phyloP scores from a whole-genome alignment of 2,888 invertebrate genomes.

The Spatulosminthurus flaviceps region DNA sequence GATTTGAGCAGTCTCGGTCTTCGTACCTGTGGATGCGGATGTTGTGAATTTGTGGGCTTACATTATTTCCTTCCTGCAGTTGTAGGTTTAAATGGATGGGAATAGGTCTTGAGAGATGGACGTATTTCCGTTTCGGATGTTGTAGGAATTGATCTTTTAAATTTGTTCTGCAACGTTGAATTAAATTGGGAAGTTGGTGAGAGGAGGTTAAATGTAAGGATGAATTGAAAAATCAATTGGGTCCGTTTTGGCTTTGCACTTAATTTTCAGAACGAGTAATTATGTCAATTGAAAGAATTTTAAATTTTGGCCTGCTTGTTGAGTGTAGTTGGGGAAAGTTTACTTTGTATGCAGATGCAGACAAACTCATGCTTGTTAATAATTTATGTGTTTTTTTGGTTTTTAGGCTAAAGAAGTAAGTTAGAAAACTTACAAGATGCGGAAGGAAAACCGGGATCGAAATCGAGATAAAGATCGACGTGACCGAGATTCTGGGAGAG shows the following conservation, averaged over 20 bases:
- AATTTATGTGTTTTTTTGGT: not conserved
- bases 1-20: too few relatives aligned
- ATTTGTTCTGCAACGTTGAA: not conserved
- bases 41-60: not conserved
- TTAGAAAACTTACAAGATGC: not conserved
- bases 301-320: too few relatives aligned
- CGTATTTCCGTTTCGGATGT: slow-evolving; percentile 1
- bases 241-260: too few relatives aligned
- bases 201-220: not conserved
- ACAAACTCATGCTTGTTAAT: not conserved
- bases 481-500: not conserved
- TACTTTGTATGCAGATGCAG: too few relatives aligned
- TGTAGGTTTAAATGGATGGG: not conserved
- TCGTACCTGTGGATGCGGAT: too few relatives aligned
- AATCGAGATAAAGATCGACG: slow-evolving; percentile 45
- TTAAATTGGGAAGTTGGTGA: not conserved
- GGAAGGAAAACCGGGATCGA: slow-evolving; percentile 18
- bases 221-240: too few relatives aligned
- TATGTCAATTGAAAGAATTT: too few relatives aligned
- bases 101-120: not conserved
- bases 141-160: too few relatives aligned
- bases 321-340: too few relatives aligned
- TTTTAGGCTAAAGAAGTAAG: not conserved
- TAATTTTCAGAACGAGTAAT: too few relatives aligned
- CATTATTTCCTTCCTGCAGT: not conserved